These are phyloP conservation scores for Euproctis similis DNA, from an alignment of 2,888 invertebrate species.

Conservation along the genomic window DNA sequence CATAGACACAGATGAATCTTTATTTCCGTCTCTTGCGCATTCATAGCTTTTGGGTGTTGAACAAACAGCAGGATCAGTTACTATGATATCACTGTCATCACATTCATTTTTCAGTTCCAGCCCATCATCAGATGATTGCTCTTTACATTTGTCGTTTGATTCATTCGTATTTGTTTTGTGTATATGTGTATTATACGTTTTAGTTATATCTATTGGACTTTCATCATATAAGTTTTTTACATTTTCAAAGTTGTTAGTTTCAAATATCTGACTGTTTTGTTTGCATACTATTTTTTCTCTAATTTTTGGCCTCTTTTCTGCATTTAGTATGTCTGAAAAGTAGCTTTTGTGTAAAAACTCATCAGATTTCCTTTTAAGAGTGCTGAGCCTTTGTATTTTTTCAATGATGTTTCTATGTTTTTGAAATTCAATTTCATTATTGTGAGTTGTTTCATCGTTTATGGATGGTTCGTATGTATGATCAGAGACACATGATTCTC, in stretches of 20 bases:
- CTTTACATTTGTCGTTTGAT: constrained; percentile 40
- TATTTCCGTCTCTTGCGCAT: constrained; percentile 46
- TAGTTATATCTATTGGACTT: constrained; percentile 48
- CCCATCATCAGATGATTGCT: constrained; percentile 35
- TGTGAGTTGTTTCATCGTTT: constrained; percentile 42
- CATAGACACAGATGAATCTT: constrained; percentile 40
- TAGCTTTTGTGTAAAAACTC: constrained; percentile 64
- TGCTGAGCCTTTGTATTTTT: constrained; percentile 60
- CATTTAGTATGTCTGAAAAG: constrained; percentile 47
- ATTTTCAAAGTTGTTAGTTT: constrained; percentile 46
- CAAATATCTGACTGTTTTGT: constrained; percentile 38
- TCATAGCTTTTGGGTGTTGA: constrained; percentile 56
- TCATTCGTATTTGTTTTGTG: constrained; percentile 39
- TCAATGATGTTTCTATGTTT: constrained; percentile 65
- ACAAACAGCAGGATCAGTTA: constrained; percentile 61
- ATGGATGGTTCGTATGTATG: constrained; percentile 37
- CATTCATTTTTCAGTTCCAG: constrained; percentile 64
- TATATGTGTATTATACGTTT: constrained; percentile 40
- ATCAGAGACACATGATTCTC: constrained; percentile 48
- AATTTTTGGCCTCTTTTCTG: constrained; percentile 60
- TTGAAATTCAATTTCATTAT: constrained; percentile 45
- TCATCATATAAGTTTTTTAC: constrained; percentile 56
- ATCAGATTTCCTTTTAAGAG: constrained; percentile 66
- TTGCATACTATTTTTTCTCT: constrained; percentile 50
- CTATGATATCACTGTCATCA: constrained; percentile 65